A percentile compares a stretch with the other conserved stretches of the same genome.
Conservation (phyloP, 2,113 vertebrate species). For the Gobius niger region DNA sequence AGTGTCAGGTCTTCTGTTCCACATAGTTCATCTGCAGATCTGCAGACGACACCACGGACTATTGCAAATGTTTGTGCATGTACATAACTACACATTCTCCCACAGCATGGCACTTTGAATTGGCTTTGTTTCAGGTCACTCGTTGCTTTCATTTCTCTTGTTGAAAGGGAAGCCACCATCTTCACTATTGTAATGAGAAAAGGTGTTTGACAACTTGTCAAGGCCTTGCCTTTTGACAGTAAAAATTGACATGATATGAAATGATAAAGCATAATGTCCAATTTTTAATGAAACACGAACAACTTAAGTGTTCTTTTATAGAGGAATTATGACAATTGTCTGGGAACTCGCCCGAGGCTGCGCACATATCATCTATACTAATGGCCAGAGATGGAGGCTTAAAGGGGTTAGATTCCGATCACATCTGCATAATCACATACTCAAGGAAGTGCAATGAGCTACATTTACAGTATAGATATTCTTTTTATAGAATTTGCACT, state of each 20-base stretch:
- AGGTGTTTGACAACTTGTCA: conserved; percentile 5
- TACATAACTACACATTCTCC: neutral
- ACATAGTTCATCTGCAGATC: neutral
- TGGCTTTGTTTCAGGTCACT: neutral
- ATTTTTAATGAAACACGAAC: conserved; percentile 9
- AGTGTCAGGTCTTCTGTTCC: neutral
- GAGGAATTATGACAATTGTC: conserved; percentile 13
- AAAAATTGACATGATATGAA: neutral
- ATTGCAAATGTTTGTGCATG: no score
- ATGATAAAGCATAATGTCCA: neutral
- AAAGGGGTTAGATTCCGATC: conserved; percentile 28
- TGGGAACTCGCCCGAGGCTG: conserved; percentile 8
- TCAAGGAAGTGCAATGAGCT: neutral
- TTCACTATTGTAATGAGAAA: conserved; percentile 1
- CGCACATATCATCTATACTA: conserved; percentile 15
- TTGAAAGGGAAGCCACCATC: neutral
- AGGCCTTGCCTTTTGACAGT: neutral
- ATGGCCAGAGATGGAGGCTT: conserved; percentile 25
- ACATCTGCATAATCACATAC: conserved; percentile 34
- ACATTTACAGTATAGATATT: neutral
- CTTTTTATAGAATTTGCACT: neutral
- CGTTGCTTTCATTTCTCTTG: neutral
- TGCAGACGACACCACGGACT: neutral
- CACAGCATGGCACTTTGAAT: neutral
- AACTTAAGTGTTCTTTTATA: conserved; percentile 13